phyloP scores from a whole-genome alignment of 2,888 invertebrate species.

The Megaustenia siamemsis region DNA sequence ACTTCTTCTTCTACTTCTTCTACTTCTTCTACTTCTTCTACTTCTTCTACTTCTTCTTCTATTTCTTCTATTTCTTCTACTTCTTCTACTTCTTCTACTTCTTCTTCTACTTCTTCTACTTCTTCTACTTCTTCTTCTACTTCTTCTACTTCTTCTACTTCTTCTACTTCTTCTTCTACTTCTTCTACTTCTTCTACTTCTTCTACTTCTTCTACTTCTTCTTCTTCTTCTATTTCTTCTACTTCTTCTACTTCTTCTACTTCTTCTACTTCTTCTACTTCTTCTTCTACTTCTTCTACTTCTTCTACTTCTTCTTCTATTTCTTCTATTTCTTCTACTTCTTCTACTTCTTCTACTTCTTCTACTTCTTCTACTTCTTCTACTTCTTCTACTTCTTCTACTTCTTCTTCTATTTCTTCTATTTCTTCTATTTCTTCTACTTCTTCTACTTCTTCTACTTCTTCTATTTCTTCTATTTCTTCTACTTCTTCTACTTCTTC shows the following conservation, averaged over 20 bases:
- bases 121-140: no score
- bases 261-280: conserved; percentile 20
- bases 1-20: conserved; percentile 6
- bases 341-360: no score
- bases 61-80: conserved; percentile 5
- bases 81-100: no score
- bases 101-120: no score
- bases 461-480: no score
- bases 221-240: conserved; percentile 9
- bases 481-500: no score
- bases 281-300: conserved; percentile 17
- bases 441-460: neutral
- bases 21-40: neutral
- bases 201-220: conserved; percentile 5
- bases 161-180: neutral
- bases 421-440: no score
- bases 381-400: no score
- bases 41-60: conserved; percentile 20
- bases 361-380: no score
- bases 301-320: neutral
- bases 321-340: no score
- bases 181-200: conserved; percentile 10
- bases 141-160: neutral
- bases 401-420: no score
- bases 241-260: conserved; percentile 7